These are phyloP conservation scores for Drosophila recens DNA, from an alignment of 2,888 invertebrate species.

Conservation along the genomic window DNA sequence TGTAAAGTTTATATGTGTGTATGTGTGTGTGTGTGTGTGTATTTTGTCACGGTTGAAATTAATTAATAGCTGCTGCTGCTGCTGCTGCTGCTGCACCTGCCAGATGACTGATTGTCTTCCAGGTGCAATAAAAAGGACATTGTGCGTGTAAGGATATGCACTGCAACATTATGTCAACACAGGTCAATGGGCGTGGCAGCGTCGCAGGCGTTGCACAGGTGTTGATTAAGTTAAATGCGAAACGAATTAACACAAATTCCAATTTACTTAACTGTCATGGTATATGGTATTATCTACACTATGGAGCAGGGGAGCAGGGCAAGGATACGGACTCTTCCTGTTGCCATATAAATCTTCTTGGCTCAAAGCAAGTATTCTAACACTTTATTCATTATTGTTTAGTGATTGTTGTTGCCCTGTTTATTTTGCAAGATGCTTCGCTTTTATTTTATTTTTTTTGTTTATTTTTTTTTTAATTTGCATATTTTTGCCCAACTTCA, in stretches of 20 bases:
- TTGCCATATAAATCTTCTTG: conserved; percentile 53
- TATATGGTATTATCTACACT: not conserved
- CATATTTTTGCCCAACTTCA: conserved; percentile 42
- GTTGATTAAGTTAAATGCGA: conserved; percentile 58
- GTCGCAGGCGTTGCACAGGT: conserved; percentile 23
- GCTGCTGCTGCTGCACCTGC: conserved; percentile 41
- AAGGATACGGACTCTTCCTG: not conserved
- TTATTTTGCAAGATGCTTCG: conserved; percentile 30
- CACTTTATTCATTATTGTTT: conserved; percentile 65
- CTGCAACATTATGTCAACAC: conserved; percentile 34
- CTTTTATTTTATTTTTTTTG: conserved; percentile 11
- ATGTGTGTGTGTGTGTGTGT: not conserved
- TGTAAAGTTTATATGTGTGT: too few relatives aligned
- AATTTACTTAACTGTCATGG: conserved; percentile 5
- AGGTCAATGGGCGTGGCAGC: conserved; percentile 39
- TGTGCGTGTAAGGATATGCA: conserved; percentile 24
- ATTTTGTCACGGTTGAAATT: conserved; percentile 34
- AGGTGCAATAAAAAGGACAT: conserved; percentile 53
- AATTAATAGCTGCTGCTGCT: conserved; percentile 55
- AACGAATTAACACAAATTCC: conserved; percentile 42
- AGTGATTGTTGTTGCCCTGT: conserved; percentile 25
- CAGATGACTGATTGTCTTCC: conserved; percentile 66
- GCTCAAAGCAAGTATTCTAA: conserved; percentile 57
- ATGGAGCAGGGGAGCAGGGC: not conserved
- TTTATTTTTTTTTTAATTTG: conserved; percentile 39